These are phyloP conservation scores for Oncopeltus fasciatus DNA, from an alignment of 1,140 invertebrate genomes.

Conservation along the genomic window DNA sequence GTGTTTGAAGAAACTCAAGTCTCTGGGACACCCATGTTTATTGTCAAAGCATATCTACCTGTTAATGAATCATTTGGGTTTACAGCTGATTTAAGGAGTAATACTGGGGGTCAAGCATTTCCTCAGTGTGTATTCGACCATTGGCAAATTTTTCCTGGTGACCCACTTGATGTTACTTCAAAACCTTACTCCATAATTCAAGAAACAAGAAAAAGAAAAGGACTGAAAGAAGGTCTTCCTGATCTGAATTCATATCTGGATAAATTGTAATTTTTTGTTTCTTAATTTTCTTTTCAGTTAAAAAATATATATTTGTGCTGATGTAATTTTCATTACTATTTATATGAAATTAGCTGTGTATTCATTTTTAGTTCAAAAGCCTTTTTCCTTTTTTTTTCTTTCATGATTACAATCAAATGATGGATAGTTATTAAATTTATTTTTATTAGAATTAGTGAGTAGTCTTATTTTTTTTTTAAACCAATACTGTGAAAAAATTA, in stretches of 20 bases:
- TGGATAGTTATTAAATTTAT: too few species aligned
- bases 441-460: too few species aligned
- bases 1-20: not conserved
- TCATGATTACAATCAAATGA: too few species aligned
- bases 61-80: not conserved
- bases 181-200: not conserved
- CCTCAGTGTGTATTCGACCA: not conserved
- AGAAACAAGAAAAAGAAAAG: not conserved
- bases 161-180: not conserved
- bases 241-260: not conserved
- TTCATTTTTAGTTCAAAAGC: too few species aligned
- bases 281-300: not conserved
- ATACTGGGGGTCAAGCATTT: not conserved
- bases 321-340: too few species aligned
- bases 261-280: not conserved
- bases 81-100: not conserved
- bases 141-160: not conserved
- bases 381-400: too few species aligned
- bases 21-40: not conserved
- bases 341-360: too few species aligned
- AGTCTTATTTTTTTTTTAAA: too few species aligned
- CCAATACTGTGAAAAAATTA: too few species aligned
- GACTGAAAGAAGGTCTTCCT: not conserved
- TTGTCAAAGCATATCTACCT: not conserved
- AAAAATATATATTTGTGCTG: too few species aligned